Evolutionary conservation across 2,113 vertebrate species (phyloP).

Genomic region (Jaculus jaculus): DNA sequence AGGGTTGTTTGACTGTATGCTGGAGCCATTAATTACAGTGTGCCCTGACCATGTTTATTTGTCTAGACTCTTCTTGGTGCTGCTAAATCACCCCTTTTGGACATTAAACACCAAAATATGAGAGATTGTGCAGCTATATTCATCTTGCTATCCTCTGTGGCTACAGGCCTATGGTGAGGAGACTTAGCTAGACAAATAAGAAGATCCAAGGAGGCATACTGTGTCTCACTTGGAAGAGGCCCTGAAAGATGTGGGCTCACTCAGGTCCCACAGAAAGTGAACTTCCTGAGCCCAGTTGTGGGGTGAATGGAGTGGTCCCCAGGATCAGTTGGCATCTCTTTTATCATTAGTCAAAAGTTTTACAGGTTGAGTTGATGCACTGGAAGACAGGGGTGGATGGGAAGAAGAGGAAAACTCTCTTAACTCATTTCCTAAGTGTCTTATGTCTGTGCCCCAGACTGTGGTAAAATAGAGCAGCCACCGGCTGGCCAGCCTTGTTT

Average conservation of each 20-base stretch:
- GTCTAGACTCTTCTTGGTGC: constrained; percentile 82
- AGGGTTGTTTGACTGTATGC: constrained; percentile 76
- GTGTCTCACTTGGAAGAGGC: neutral
- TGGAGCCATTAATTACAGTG: constrained; percentile 85
- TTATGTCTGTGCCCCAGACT: constrained; percentile 84
- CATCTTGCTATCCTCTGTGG: constrained; percentile 77
- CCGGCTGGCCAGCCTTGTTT: constrained; percentile 85
- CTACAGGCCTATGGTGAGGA: constrained; percentile 73
- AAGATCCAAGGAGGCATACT: constrained; percentile 62
- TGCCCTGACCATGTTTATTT: constrained; percentile 84
- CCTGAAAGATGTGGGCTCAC: neutral
- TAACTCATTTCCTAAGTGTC: constrained; percentile 74
- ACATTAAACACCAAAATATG: constrained; percentile 70
- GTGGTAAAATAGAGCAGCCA: constrained; percentile 84
- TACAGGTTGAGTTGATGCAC: neutral
- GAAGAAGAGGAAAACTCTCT: constrained; percentile 56
- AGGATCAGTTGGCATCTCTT: neutral
- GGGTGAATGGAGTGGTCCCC: neutral
- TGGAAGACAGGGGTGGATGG: neutral
- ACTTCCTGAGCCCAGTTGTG: neutral
- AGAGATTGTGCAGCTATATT: constrained; percentile 70
- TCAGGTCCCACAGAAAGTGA: neutral
- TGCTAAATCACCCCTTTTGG: constrained; percentile 77
- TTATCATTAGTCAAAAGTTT: neutral
- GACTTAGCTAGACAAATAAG: constrained; percentile 79